Evolutionary conservation across 2,888 invertebrate species (phyloP), one percentile per base, ranked within the genome.

Genomic region (Cephalotes varians): DNA sequence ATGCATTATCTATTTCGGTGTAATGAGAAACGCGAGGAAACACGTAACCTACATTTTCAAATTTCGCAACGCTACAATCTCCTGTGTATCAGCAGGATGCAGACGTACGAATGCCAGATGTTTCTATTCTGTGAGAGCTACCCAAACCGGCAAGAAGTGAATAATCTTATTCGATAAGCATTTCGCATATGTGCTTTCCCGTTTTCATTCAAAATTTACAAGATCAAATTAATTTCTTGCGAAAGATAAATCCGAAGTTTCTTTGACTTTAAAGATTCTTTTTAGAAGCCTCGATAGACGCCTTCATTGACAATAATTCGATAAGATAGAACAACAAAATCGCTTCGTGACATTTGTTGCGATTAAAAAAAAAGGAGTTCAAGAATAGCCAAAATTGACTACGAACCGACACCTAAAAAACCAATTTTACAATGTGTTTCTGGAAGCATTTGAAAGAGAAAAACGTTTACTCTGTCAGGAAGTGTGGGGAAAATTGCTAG

Each of bases 41-140:
- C 40, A 77, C 18, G 40, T 69, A 77, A 77, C 18, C 56, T 71
- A 31, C 73, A 34, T 34, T 73, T 79, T 79, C 72, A 71, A 77
- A 77, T 56, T 44, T 79, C 34, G 44, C n/a, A 40, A 21, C 37
- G 54, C 31, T 72, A 77, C 56, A 44, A n/a, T n/a, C n/a, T n/a
- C 5, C 44, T n/a, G 73, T 73, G 34, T 73, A 77, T 44, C 72
- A 58, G 40, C 31, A 15, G 10, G 54, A 40, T 44, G 44, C 15
- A 56, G 21, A 25, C 40, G 18, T 56, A 77, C 73, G n/a, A 71
- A 71, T 72, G 72, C 21, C 21, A 34, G 34, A 21, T 15, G 67
- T 72, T n/a, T n/a, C 34, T 25, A 25, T 18, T 25, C 44, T n/a
- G 21, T 7, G 31, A 54, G 12, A 34, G 72, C 28, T 54, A 15